These are phyloP conservation scores for Apodemia mormo DNA, from an alignment of 2,888 invertebrate species.

Conservation along the genomic window DNA sequence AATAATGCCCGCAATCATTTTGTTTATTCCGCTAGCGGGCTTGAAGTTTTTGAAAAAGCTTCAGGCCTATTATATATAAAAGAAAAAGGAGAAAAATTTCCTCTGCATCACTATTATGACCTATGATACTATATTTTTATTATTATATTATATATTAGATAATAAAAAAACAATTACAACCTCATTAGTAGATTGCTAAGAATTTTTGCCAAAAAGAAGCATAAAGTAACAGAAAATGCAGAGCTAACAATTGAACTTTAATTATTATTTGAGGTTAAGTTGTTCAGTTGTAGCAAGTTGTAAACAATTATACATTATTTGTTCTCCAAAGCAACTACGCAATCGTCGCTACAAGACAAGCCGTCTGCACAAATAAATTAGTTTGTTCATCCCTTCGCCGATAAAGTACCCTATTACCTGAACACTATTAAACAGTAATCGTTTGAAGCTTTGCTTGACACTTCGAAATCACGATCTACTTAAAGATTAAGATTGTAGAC, in stretches of 20 bases:
- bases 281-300: constrained; percentile 1
- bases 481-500: neutral
- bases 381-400: constrained; percentile 61
- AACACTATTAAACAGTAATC: constrained; percentile 38
- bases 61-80: no score
- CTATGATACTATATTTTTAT: no score
- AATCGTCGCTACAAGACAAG: constrained; percentile 65
- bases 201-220: no score
- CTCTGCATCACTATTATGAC: no score
- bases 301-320: constrained; percentile 21
- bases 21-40: no score
- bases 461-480: neutral
- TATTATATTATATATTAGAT: no score
- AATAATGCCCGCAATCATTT: no score
- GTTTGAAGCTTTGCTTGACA: constrained; percentile 32
- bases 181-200: no score
- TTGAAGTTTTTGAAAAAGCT: no score
- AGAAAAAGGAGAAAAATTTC: no score
- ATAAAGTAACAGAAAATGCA: neutral
- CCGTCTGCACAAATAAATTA: constrained; percentile 72
- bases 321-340: constrained; percentile 50
- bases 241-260: neutral
- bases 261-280: neutral
- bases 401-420: constrained; percentile 41
- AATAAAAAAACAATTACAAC: no score